Evolutionary conservation across 2,888 invertebrate genomes (phyloP), one percentile per base, ranked within the genome.

Genomic region (Andrena dorsata): DNA sequence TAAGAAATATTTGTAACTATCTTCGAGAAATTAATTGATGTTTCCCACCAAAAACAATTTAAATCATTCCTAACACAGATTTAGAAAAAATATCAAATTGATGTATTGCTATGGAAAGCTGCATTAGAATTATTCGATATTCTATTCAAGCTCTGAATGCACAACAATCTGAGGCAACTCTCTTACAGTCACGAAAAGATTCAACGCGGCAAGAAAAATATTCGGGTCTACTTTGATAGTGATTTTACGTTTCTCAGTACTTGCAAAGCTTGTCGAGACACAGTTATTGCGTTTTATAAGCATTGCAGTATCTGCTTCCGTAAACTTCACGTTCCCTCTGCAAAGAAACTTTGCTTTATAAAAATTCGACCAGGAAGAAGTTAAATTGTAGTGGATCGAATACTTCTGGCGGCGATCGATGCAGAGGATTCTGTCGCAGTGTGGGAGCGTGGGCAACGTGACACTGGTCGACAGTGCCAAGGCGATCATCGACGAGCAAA

Each of bases 401-500:
- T 8, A 8, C 0, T 53, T 23, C 23, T 10, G n/a, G 32, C 16
- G 6, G 28, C 20, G n/a, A 56, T 16, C n/a, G 28, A 23, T 30
- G 23, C 23, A 1, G 49, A 20, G 23, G 30, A 56, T 63, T 70
- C 61, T 5, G 30, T n/a, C 13, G 20, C 7, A 32, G 23, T 47
- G 58, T 16, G 41, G 1, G 41, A 41, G 16, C n/a, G 28, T 23
- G 53, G 49, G 23, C 51, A 51, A 16, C n/a, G 23, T 13, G 30
- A n/a, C 23, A 32, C 35, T 56, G 41, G 32, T 58, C 58, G 64
- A 30, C 28, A 23, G 30, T 28, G 20, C 20, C 35, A 5, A 41
- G 58, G 58, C 23, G 76, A 63, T 49, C 61, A 53, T 61, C 28
- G 51, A 35, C 61, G 53, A 72, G 56, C 53, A 76, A 76, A 76